Evolutionary conservation across 2,113 vertebrate genomes (phyloP), one percentile per base, ranked within the genome.

Genomic region (Dromas ardeola): DNA sequence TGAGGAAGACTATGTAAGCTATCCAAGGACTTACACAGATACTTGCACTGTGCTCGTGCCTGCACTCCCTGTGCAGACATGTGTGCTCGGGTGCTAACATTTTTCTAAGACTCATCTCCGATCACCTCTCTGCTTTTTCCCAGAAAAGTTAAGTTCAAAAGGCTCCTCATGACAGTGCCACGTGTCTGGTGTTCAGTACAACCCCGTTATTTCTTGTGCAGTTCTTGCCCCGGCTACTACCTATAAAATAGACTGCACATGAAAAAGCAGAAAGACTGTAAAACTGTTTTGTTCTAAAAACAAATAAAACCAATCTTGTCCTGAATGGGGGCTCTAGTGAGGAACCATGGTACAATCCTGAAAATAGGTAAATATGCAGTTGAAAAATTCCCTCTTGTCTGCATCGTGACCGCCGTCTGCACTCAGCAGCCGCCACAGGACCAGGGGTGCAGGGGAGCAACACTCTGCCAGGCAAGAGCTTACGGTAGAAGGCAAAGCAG

Each of bases 311-410:
- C 14, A 29, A 5, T 29, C 17, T 69, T 1, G 2, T 32, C 55
- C 25, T 1, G 3, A 70, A 74, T 9, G 0, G 4, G 8, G 9
- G 14, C 15, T 81, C 58, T 32, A 36, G 11, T 1, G 2, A 79
- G 34, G 16, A 79, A 12, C 30, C 15, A 18, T 2, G 5, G 19
- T 15, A 52, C 47, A 74, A 40, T 40, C 45, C 43, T 40, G 10
- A 59, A 80, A 59, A 45, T 5, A 25, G 30, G 13, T 42, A 70
- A 78, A 79, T 6, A 50, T 6, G 30, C 20, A 25, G 34, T 3
- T 62, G 45, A 62, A 66, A 69, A 40, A 23, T 29, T 53, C n/a
- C 40, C 45, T 19, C 18, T 70, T 58, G n/a, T n/a, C 27, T 21
- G 27, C 14, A 10, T 12, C 0, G 1, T 34, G 29, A 36, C 22